Evolutionary conservation across 2,113 vertebrate genomes (phyloP).

Genomic region (Loxodonta africana): DNA sequence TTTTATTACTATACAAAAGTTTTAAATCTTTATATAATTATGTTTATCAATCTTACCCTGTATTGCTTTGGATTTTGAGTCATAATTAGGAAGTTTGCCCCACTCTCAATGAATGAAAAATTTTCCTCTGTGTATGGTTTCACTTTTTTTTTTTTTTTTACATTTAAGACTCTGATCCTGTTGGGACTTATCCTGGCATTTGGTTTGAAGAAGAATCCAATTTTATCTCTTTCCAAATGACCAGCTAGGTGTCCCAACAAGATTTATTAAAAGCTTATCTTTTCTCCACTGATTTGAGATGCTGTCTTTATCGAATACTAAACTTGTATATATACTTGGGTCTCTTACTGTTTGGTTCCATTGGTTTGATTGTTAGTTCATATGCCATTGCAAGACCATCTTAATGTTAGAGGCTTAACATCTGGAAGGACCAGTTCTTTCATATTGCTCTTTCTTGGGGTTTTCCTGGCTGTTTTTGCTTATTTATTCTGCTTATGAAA

Average conservation of each 20-base stretch:
- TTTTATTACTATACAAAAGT: background rate
- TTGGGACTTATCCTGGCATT: constrained; percentile 47
- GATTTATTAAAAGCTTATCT: background rate
- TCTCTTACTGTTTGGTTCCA: constrained; percentile 12
- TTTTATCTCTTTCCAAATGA: constrained; percentile 31
- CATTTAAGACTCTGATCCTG: background rate
- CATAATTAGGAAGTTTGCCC: background rate
- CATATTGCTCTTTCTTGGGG: background rate
- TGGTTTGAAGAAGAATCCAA: constrained; percentile 32
- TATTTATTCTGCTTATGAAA: constrained; percentile 28
- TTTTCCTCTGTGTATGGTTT: constrained; percentile 31
- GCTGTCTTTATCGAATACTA: constrained; percentile 22
- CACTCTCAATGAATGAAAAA: background rate
- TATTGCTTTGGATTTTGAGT: constrained; percentile 53
- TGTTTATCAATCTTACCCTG: background rate
- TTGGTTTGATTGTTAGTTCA: constrained; percentile 20
- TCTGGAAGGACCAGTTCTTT: background rate
- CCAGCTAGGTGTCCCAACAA: background rate
- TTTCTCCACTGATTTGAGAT: constrained; percentile 9
- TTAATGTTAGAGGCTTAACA: constrained; percentile 40
- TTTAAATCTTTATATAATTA: background rate
- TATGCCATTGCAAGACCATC: background rate
- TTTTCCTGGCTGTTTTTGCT: background rate
- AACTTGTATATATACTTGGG: background rate
- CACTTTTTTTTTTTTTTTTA: background rate